Percentiles rank a stretch among this genome's conserved stretches.
These are phyloP conservation scores for Oncorhynchus clarkii DNA, from an alignment of 2,113 vertebrate genomes.

Conservation along the genomic window DNA sequence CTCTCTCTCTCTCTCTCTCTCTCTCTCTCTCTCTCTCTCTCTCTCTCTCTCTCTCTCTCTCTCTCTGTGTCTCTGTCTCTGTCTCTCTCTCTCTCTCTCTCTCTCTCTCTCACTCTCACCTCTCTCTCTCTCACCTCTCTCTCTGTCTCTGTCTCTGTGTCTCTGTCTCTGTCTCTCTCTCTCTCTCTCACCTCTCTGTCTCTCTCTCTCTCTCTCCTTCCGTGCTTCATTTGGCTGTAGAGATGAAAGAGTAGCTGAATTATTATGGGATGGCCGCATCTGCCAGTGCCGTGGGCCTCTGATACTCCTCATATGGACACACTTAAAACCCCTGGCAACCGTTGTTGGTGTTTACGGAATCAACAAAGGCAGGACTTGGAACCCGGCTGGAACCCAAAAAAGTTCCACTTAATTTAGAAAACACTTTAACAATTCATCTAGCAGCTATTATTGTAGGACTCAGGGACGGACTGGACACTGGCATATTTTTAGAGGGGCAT, in stretches of 20 bases:
- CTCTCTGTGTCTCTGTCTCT: constrained; percentile 50
- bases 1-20: constrained; percentile 30
- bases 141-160: constrained; percentile 31
- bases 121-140: constrained; percentile 13
- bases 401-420: constrained; percentile 52
- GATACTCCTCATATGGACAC: constrained; percentile 59
- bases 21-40: constrained; percentile 31
- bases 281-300: constrained; percentile 32
- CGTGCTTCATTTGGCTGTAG: constrained; percentile 65
- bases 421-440: constrained; percentile 52
- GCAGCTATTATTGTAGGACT: constrained; percentile 31
- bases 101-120: constrained; percentile 32
- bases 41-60: constrained; percentile 35
- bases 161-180: constrained; percentile 35
- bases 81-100: constrained; percentile 36
- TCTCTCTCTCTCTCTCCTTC: constrained; percentile 29
- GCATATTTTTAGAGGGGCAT: constrained; percentile 57
- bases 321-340: constrained; percentile 68
- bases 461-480: constrained; percentile 31
- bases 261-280: constrained; percentile 36
- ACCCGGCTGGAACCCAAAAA: constrained; percentile 36
- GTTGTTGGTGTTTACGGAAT: constrained; percentile 63
- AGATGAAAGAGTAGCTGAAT: constrained; percentile 54
- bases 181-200: constrained; percentile 28
- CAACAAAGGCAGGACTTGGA: constrained; percentile 54